A percentile compares a stretch with the other conserved stretches of the same genome.
Evolutionary conservation across 1,140 invertebrate species (phyloP).

Genomic region (Drosophila teissieri): DNA sequence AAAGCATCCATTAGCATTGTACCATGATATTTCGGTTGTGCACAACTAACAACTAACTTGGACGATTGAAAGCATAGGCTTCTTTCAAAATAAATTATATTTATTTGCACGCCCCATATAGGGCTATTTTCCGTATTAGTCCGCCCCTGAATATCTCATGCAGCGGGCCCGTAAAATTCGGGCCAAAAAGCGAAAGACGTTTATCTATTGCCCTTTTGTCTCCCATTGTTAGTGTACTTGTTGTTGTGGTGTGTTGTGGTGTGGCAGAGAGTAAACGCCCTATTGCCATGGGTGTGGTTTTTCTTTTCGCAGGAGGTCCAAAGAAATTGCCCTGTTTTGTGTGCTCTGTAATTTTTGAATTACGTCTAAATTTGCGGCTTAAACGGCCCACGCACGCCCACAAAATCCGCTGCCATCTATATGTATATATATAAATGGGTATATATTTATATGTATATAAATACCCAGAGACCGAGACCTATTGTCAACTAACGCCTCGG

Average conservation of each 20-base stretch:
- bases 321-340: constrained; percentile 54
- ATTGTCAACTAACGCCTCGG: constrained; percentile 79
- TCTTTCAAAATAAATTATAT: not conserved
- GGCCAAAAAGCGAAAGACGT: constrained; percentile 53
- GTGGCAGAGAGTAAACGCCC: constrained; percentile 13
- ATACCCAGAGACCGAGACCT: constrained; percentile 15
- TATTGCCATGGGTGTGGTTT: constrained; percentile 6
- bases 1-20: not conserved
- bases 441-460: constrained; percentile 7
- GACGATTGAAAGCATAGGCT: no score
- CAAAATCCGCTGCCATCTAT: not conserved
- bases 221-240: constrained; percentile 16
- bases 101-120: not conserved
- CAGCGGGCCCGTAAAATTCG: constrained; percentile 51
- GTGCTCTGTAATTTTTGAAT: constrained; percentile 80
- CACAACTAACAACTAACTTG: not conserved
- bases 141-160: constrained; percentile 59
- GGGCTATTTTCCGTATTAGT: not conserved
- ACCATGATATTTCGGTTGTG: no score
- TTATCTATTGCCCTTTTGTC: constrained; percentile 61
- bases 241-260: not conserved
- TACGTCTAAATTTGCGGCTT: constrained; percentile 68
- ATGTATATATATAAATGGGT: not conserved
- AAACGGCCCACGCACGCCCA: constrained; percentile 40
- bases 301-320: constrained; percentile 10